Evolutionary conservation across 1,140 invertebrate species (phyloP), one percentile per base, ranked within the genome.

Genomic region (Drosophila simulans): DNA sequence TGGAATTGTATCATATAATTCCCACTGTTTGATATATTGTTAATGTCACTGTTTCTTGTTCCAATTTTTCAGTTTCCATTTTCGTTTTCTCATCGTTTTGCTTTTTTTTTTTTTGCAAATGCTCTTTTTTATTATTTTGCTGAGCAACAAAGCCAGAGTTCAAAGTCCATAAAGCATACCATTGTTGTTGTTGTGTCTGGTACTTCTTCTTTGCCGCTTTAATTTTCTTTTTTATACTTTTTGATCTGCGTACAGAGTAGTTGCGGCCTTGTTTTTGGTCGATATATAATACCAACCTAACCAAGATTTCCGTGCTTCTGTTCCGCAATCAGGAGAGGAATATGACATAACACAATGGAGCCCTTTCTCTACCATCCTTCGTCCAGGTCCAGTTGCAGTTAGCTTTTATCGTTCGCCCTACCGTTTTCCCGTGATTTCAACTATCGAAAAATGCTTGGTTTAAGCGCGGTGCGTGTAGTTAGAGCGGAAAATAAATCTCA

Each of bases 151-250:
- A 48, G 56, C 40, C 56, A 56, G 69, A 85, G 82, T 85, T 82
- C 74, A 86, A 85, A 85, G 82, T 85, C 82, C 82, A 85, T 85
- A 86, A 86, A 86, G 84, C 82, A 86, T 85, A 77, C 81, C 69
- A 78, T 75, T 80, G 76, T 59, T 59, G 62, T 69, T 69, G 46
- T 52, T 72, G 76, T 17, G 15, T 63, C n/a, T 74, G 56, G 37
- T 35, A 40, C 62, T 64, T 64, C 57, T 62, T 45, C 52, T 39
- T 62, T 55, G 69, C 34, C 34, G 51, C 53, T 53, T 60, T 64
- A 46, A 54, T 77, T 60, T 81, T 81, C 43, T 81, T 80, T 81
- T 79, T 82, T n/a, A n/a, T n/a, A n/a, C n/a, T n/a, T n/a, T n/a
- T n/a, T n/a, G n/a, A n/a, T n/a, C 27, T 31, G 5, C 27, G 1